These are phyloP conservation scores for Sepiola atlantica DNA, from an alignment of 2,888 invertebrate species.

Conservation along the genomic window DNA sequence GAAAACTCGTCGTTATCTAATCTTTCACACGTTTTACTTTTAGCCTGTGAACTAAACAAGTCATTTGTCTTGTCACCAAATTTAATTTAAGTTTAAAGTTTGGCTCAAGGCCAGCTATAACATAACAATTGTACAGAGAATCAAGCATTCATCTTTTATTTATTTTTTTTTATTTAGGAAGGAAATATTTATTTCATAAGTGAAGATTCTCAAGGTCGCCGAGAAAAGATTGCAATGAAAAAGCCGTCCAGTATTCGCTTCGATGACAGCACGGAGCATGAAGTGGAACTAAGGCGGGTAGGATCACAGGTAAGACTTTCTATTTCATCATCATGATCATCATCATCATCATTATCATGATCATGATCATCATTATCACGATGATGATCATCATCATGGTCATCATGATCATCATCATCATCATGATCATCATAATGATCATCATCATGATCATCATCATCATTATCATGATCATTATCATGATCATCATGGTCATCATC, in stretches of 20 bases:
- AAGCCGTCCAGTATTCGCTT: slow-evolving; percentile 49
- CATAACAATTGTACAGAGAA: background rate
- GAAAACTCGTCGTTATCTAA: background rate
- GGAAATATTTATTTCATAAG: slow-evolving; percentile 2
- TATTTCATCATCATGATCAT: background rate
- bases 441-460: too few species aligned
- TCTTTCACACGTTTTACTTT: background rate
- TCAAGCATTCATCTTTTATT: background rate
- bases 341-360: too few species aligned
- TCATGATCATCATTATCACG: too few species aligned
- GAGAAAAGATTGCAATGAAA: slow-evolving; percentile 16
- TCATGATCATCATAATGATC: too few species aligned
- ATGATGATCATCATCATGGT: too few species aligned
- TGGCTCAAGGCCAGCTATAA: too few species aligned
- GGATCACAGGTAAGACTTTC: slow-evolving; percentile 57
- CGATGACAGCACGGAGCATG: slow-evolving; percentile 63
- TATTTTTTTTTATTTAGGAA: slow-evolving; percentile 10
- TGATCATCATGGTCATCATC: too few species aligned
- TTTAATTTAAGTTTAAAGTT: too few species aligned
- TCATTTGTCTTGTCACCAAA: too few species aligned
- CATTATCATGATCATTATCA: too few species aligned
- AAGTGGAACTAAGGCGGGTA: slow-evolving; percentile 56
- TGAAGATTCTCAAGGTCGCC: background rate
- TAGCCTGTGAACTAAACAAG: background rate
- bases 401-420: too few species aligned